A percentile compares a stretch with the other conserved stretches of the same genome.
These are phyloP conservation scores for Dyspetes luteomarginatus DNA, from an alignment of 2,888 invertebrate genomes.

Conservation along the genomic window DNA sequence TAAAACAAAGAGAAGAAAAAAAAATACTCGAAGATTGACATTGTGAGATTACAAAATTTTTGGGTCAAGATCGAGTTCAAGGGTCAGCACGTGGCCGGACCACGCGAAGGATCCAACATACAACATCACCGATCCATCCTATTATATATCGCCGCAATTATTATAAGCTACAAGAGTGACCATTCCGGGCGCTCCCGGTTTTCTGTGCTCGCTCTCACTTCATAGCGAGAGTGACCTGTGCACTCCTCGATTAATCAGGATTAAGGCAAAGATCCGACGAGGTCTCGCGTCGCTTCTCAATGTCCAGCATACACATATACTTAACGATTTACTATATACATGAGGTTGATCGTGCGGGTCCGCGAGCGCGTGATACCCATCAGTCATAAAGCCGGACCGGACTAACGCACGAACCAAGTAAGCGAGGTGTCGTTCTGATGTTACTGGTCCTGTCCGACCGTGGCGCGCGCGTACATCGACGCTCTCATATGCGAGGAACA, in stretches of 20 bases:
- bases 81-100: slow-evolving; percentile 34
- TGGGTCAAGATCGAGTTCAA: slow-evolving; percentile 22
- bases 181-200: slow-evolving; percentile 49
- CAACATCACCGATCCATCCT: slow-evolving; percentile 45
- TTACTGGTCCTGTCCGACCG: slow-evolving; percentile 42
- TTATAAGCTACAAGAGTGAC: slow-evolving; percentile 16
- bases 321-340: slow-evolving; percentile 57
- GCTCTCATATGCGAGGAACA: slow-evolving; percentile 36
- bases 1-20: too few relatives aligned
- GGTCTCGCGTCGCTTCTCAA: slow-evolving; percentile 66
- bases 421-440: slow-evolving; percentile 36
- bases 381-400: slow-evolving; percentile 74
- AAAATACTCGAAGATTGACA: not conserved
- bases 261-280: slow-evolving; percentile 75
- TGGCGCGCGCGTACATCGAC: slow-evolving; percentile 28
- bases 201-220: slow-evolving; percentile 23
- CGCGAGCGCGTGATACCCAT: slow-evolving; percentile 77
- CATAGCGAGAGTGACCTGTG: slow-evolving; percentile 63
- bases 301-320: slow-evolving; percentile 25
- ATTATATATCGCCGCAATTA: not conserved
- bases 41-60: not conserved
- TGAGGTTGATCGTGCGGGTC: slow-evolving; percentile 53
- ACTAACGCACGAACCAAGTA: slow-evolving; percentile 35
- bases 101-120: slow-evolving; percentile 15
- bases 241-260: slow-evolving; percentile 80